Evolutionary conservation across 2,113 vertebrate species (phyloP).

Genomic region (Paralichthys olivaceus): DNA sequence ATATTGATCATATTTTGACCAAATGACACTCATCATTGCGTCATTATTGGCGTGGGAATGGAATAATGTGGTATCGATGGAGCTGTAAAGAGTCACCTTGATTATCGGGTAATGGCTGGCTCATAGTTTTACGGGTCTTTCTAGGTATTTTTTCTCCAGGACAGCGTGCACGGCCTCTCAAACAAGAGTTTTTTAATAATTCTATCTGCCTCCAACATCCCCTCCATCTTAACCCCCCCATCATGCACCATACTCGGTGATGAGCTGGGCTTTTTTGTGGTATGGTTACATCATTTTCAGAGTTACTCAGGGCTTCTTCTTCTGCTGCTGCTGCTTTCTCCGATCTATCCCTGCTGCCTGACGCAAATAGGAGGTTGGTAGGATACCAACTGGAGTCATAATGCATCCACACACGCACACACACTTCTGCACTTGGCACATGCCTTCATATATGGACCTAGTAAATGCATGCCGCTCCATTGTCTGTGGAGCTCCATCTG

Average conservation of each 20-base stretch:
- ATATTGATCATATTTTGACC: neutral
- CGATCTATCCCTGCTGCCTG: neutral
- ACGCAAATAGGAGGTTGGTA: neutral
- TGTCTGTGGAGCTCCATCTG: constrained; percentile 74
- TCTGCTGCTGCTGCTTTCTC: neutral
- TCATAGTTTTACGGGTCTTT: neutral
- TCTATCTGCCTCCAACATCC: neutral
- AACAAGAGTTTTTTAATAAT: neutral
- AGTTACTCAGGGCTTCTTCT: neutral
- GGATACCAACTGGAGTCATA: neutral
- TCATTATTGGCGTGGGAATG: constrained; percentile 39
- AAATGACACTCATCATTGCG: neutral
- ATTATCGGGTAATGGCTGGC: constrained; percentile 1
- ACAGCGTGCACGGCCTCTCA: constrained; percentile 24
- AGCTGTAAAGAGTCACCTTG: constrained; percentile 8
- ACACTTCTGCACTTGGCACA: constrained; percentile 43
- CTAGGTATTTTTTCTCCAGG: constrained; percentile 4
- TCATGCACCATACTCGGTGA: neutral
- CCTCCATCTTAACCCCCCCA: too few species aligned
- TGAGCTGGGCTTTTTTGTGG: neutral
- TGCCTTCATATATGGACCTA: constrained; percentile 39
- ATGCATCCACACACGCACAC: neutral
- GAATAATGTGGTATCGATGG: constrained; percentile 9
- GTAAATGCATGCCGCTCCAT: constrained; percentile 51
- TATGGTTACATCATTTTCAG: neutral